Percentiles rank a stretch among this genome's conserved stretches.
phyloP scores from a whole-genome alignment of 2,797 vertebrate species.

The Sorex maritimensis region DNA sequence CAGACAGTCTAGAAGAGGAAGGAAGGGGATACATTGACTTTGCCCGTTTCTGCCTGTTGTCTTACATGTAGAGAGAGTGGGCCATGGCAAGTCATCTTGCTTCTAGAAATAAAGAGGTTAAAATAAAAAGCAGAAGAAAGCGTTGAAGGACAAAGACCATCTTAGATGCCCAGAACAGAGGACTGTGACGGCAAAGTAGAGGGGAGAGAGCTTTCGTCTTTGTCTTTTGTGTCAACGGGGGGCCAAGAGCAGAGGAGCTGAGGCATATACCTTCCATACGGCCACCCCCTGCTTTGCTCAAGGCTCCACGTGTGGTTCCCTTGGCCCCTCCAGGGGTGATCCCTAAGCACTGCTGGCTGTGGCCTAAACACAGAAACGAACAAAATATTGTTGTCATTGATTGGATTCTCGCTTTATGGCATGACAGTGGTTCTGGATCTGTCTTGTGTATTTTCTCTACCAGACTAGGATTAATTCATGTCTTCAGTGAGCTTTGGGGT shows the following conservation, averaged over 20 bases:
- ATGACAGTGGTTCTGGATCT: background rate
- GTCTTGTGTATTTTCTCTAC: slow-evolving; percentile 14
- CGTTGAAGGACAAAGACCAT: background rate
- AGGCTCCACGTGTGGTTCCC: too few relatives aligned
- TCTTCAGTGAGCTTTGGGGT: background rate
- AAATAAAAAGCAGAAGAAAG: background rate
- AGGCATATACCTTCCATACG: too few relatives aligned
- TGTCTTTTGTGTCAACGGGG: slow-evolving; percentile 1
- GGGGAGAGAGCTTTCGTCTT: background rate
- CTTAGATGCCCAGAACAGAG: background rate
- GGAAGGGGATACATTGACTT: slow-evolving; percentile 26
- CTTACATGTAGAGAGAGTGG: background rate
- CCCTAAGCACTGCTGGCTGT: too few relatives aligned
- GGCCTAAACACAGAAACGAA: background rate
- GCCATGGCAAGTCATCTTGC: background rate
- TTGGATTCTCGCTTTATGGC: slow-evolving; percentile 14
- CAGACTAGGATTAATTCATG: background rate
- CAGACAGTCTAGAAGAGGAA: background rate
- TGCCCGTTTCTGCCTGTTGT: slow-evolving; percentile 5
- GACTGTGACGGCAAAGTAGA: background rate
- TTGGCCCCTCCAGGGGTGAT: too few relatives aligned
- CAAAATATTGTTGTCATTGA: background rate
- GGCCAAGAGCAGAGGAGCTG: too few relatives aligned
- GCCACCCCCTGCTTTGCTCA: too few relatives aligned
- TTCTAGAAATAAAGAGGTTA: background rate